Base-by-base conservation (phyloP, 1,140 invertebrate genomes). In the Drosophila ananassae region DNA sequence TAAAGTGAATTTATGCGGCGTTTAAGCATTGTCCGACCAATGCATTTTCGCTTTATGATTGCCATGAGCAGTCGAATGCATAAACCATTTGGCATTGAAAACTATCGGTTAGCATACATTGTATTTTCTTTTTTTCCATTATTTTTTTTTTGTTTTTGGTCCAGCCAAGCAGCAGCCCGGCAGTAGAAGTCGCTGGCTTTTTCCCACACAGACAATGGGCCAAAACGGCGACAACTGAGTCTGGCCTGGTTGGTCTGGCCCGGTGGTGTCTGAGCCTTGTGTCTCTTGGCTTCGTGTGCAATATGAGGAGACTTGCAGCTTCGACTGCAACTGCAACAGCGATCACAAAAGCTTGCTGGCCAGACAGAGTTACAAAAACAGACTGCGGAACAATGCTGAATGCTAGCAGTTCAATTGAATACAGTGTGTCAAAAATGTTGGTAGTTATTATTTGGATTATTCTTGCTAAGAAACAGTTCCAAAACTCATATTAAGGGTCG, bases 41-140 rank as follows among this genome's bases (percentile, higher is more conserved):
- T 63, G 80, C 64, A 67, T 84, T 69, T 62, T 79, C 57, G 61
- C 77, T 79, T 85, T 85, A 85, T 85, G 81, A 85, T 87, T 85
- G 81, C 68, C 74, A 79, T 83, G 72, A 83, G 61, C 76, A 69
- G 34, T 69, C 74, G 74, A 76, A 77, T 87, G 73, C 76, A 87
- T 87, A 83, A 85, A 87, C 78, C 83, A 87, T 87, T 87, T 89
- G 83, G 83, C 83, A 87, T 87, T 87, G 84, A 87, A 89, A 85
- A 75, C 67, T 73, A 47, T 78, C 63, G 69, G 72, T 66, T 69
- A 69, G 63, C 80, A 73, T 87, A 85, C 82, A 87, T 87, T 85
- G 82, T 85, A 44, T 75, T 34, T 50, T 34, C 30, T 71, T 44
- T 60, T 37, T 58, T 24, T 12, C 7, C 17, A 17, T 17, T 17